phyloP scores from a whole-genome alignment of 2,797 vertebrate genomes.

The Hydrocynus forskahlii region DNA sequence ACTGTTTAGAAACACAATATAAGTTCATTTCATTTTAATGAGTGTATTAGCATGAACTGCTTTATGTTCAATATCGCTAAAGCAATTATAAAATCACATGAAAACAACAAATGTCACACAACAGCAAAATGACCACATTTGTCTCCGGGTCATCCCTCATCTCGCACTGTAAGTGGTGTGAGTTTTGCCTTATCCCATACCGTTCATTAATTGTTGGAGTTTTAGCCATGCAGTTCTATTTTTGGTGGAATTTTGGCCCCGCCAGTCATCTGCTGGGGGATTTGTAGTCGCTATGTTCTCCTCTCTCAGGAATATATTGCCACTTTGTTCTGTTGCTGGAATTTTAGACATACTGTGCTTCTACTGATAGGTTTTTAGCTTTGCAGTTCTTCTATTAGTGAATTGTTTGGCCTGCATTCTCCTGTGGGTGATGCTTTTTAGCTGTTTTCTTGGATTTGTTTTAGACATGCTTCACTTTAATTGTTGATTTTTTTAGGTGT shows the following conservation, averaged over 20 bases:
- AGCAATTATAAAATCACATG: not conserved
- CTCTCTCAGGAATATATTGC: not conserved
- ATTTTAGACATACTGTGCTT: not conserved
- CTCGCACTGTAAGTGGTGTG: not conserved
- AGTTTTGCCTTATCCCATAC: not conserved
- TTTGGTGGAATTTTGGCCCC: not conserved
- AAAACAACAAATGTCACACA: not conserved
- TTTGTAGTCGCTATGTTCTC: not conserved
- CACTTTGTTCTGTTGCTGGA: not conserved
- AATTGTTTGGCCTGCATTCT: not conserved
- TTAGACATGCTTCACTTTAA: no score
- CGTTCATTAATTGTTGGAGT: not conserved
- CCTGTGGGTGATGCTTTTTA: not conserved
- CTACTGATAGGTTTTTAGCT: not conserved
- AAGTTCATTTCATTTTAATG: not conserved
- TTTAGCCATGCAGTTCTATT: no score
- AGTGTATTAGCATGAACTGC: not conserved
- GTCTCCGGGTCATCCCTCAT: not conserved
- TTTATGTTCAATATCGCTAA: not conserved
- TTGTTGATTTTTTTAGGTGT: no score
- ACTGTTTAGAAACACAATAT: not conserved
- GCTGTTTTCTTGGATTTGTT: not conserved
- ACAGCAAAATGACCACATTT: not conserved
- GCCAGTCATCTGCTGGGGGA: not conserved
- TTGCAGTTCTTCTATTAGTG: no score